Percentiles rank a stretch among this genome's conserved stretches.
phyloP scores from a whole-genome alignment of 2,113 vertebrate genomes.

The Capreolus pygargus region DNA sequence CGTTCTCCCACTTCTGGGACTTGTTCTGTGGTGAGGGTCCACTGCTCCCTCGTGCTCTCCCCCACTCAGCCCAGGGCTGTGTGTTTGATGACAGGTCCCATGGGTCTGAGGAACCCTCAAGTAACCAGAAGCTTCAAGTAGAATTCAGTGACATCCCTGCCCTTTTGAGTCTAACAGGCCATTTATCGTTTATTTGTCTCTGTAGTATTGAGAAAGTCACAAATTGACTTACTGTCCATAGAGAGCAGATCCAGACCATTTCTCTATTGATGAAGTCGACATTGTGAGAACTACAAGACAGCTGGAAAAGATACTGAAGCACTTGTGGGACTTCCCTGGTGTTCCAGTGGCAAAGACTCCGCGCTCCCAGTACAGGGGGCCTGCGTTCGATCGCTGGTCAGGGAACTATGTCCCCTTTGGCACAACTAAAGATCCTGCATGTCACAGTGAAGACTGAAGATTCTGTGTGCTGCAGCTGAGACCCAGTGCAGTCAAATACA shows the following conservation, averaged over 20 bases:
- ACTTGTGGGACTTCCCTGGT: background rate
- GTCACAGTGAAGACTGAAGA: background rate
- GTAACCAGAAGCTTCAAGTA: background rate
- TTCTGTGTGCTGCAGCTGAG: background rate
- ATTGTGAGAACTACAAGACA: background rate
- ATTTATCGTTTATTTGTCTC: background rate
- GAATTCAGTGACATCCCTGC: background rate
- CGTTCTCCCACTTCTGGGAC: background rate
- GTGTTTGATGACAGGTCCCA: background rate
- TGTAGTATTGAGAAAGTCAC: background rate
- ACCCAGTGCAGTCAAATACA: background rate
- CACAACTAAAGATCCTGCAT: background rate
- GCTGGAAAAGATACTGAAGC: background rate
- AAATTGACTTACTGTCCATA: background rate
- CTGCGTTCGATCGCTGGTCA: rapidly evolving
- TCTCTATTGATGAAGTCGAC: background rate
- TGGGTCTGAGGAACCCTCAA: background rate
- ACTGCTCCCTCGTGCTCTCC: background rate
- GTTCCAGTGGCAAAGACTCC: background rate
- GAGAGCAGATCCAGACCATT: background rate
- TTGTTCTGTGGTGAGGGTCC: background rate
- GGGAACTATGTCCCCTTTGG: background rate
- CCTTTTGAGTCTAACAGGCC: background rate
- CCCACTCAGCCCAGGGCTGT: background rate
- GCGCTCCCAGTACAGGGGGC: background rate